Base-by-base conservation (phyloP, 2,888 invertebrate species). In the Heliconius charithonia region DNA sequence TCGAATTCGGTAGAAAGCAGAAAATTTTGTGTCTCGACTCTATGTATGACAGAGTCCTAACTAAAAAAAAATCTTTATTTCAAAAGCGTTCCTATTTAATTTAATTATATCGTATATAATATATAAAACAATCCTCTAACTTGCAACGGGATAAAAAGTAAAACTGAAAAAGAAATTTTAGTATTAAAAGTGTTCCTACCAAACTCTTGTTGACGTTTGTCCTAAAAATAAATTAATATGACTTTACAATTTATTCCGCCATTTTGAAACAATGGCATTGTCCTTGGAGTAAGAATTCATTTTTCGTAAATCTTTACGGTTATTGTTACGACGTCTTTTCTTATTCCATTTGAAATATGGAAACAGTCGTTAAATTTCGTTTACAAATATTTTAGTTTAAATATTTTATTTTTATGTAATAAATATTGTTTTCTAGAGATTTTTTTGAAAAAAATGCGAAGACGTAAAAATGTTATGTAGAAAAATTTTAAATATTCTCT, bases 231-330 rank as follows among this genome's bases (percentile, higher is more conserved):
- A 69, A 69, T 69, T 41, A 69, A 69, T 69, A 69, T 27, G 69
- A 41, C 69, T 69, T 69, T 41, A 41, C 41, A 69, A 69, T 69
- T 69, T 69, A 27, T 74, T 74, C 13, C 41, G 22, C 27, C 62
- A 12, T 45, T 45, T 74, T 27, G 27, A 45, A 45, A 74, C 74
- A 74, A 74, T 65, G 63, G 12, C 62, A 62, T 74, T 37, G 73
- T 62, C 73, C 63, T 74, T 74, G 65, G 45, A 74, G 63, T 41
- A 65, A 45, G 63, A 74, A 74, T 65, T 74, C 63, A 37, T 74
- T 65, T 74, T 74, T 74, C 41, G 74, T 45, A 74, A 74, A 63
- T 74, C 37, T 63, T 63, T 74, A 74, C 65, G 63, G 74, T 74
- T 65, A 65, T 74, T 74, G 74, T 63, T 63, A 27, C 27, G 27